These are phyloP conservation scores for Enoplosus armatus DNA, from an alignment of 2,797 vertebrate genomes.

Conservation along the genomic window DNA sequence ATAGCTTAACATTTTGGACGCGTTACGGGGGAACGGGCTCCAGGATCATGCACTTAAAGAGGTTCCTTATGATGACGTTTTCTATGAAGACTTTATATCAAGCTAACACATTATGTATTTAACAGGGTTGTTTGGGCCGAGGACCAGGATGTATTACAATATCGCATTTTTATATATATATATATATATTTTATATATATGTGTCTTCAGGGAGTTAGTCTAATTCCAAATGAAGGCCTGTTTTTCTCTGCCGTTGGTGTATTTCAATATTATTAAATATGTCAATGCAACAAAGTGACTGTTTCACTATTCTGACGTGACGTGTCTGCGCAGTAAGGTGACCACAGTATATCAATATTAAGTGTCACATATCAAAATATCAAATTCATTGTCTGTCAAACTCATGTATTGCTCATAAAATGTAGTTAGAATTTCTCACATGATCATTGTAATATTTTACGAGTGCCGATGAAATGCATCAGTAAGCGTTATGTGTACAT, in stretches of 20 bases:
- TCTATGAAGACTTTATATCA: background rate
- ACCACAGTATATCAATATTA: no score
- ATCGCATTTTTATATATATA: no score
- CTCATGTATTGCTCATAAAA: conserved; percentile 16
- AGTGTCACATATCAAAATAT: background rate
- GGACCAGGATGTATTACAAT: background rate
- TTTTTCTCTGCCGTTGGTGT: no score
- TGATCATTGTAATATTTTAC: conserved; percentile 21
- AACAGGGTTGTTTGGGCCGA: background rate
- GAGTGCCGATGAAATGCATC: conserved; percentile 31
- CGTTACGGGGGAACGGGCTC: background rate
- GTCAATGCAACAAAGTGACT: no score
- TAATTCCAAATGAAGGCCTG: no score
- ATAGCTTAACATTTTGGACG: background rate
- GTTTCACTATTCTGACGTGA: background rate
- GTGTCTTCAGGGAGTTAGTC: no score
- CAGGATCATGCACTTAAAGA: background rate
- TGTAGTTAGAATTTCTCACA: background rate
- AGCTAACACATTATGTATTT: background rate
- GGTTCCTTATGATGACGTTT: background rate
- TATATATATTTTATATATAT: no score
- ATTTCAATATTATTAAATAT: background rate
- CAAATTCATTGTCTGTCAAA: background rate
- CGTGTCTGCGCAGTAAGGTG: no score
- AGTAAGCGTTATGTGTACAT: conserved; percentile 18